Base-by-base conservation (phyloP, 2,888 invertebrate genomes). In the Rhamnusium bicolor region DNA sequence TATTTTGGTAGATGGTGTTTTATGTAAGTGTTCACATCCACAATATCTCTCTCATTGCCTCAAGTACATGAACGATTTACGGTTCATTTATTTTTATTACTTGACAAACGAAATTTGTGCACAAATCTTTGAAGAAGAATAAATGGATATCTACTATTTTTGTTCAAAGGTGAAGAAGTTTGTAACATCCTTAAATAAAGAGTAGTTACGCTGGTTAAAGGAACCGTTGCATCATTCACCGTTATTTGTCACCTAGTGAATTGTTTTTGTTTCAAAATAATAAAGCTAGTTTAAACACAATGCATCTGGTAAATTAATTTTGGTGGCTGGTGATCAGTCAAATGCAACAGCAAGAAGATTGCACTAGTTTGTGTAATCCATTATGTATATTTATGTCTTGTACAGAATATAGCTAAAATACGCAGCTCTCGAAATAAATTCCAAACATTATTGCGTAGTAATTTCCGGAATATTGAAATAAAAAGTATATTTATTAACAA, bases 161-260 rank as follows among this genome's bases (percentile, higher is more conserved):
- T 47, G 7, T 21, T 46, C 47, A 12, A 18, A 61, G 61, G 46
- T 62, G 47, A n/a, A 19, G 46, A 21, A 46, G 18, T 32, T 62
- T 21, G 61, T 47, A 47, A 46, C 61, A 62, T 47, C 47, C 47
- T 47, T 24, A 62, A 46, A 60, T 60, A 46, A 47, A 40, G 32
- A 61, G 40, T 61, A 21, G 40, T 40, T 19, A 61, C 40, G n/a
- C 60, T 40, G 16, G 60, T 40, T 32, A n/a, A 40, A 62, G 46
- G 40, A 62, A 62, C 61, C 47, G 61, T 62, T 62, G 61, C 61
- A 47, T 47, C 61, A 62, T 62, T 47, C 61, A n/a, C 46, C 61
- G 61, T 62, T 62, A 62, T 47, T 62, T 62, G 61, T 62, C 61
- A 47, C 46, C 47, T 21, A 47, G 47, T 61, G 46, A 46, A 61